A percentile compares a stretch with the other conserved stretches of the same genome.
Evolutionary conservation across 1,140 invertebrate species (phyloP).

Genomic region (Lasioglossum albipes): DNA sequence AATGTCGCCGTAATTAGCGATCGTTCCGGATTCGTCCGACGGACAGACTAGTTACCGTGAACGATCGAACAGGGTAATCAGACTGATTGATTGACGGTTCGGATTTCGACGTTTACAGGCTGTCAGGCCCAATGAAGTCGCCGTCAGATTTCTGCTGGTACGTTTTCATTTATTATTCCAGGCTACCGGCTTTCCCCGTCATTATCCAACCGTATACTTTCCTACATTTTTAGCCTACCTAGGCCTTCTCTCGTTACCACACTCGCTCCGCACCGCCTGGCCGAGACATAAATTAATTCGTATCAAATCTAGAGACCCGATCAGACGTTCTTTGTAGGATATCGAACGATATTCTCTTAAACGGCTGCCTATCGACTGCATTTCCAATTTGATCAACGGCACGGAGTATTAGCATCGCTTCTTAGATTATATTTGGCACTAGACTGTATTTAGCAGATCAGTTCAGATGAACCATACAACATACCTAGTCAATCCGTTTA

Average conservation of each 20-base stretch:
- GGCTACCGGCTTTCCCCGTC: slow-evolving; percentile 24
- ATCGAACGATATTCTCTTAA: no score
- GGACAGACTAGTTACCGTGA: slow-evolving; percentile 24
- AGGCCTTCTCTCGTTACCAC: no score
- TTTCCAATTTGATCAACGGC: no score
- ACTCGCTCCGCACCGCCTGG: no score
- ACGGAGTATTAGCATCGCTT: no score
- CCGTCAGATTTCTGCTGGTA: slow-evolving; percentile 4
- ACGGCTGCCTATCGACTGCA: background rate
- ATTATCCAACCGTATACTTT: slow-evolving; percentile 17
- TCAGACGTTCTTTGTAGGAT: no score
- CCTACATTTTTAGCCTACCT: background rate
- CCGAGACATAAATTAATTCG: no score
- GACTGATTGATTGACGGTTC: slow-evolving; percentile 30
- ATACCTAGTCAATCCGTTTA: slow-evolving; percentile 6
- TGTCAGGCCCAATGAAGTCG: slow-evolving; percentile 28
- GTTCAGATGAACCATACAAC: background rate
- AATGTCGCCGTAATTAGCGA: slow-evolving; percentile 28
- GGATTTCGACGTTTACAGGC: slow-evolving; percentile 38
- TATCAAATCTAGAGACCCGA: no score
- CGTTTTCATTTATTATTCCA: slow-evolving; percentile 33
- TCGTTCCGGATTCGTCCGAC: background rate
- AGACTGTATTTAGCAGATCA: no score
- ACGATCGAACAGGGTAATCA: slow-evolving; percentile 40
- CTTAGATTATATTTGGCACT: no score